These are phyloP conservation scores for Achroia grisella DNA, from an alignment of 1,140 invertebrate species.

Conservation along the genomic window DNA sequence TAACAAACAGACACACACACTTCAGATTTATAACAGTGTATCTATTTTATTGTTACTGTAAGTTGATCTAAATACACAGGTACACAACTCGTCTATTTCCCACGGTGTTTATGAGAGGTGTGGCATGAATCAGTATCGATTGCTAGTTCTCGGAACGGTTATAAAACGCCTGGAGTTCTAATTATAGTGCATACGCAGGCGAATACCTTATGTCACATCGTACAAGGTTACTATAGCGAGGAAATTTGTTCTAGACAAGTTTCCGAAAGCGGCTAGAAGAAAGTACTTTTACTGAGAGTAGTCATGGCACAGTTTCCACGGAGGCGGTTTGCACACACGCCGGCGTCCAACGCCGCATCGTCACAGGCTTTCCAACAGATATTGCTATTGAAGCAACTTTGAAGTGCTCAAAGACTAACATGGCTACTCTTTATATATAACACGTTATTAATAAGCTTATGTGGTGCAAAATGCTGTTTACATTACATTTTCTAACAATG, in stretches of 20 bases:
- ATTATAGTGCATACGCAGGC: conserved; percentile 44
- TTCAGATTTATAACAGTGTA: too few species aligned
- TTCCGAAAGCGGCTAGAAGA: conserved; percentile 69
- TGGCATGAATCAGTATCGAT: conserved; percentile 28
- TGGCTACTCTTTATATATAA: too few species aligned
- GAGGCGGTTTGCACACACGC: conserved; percentile 18
- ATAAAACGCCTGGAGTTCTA: conserved; percentile 35
- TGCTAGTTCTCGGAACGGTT: conserved; percentile 37
- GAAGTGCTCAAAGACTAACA: too few species aligned
- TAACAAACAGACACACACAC: too few species aligned
- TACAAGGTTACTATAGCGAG: conserved; percentile 54
- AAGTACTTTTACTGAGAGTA: conserved; percentile 70
- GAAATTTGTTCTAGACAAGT: conserved; percentile 59
- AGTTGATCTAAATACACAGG: too few species aligned
- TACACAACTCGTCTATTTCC: conserved; percentile 4
- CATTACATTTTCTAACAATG: too few species aligned
- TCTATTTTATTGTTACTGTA: too few species aligned
- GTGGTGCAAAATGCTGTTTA: too few species aligned
- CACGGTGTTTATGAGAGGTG: conserved; percentile 14
- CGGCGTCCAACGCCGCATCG: conserved; percentile 12
- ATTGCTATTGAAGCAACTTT: background rate
- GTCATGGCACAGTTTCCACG: conserved; percentile 67
- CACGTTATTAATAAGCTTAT: too few species aligned
- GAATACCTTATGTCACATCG: conserved; percentile 60
- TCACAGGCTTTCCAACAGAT: conserved; percentile 43